Conservation (phyloP, 2,113 vertebrate species). For the Nothocercus nigrocapillus region DNA sequence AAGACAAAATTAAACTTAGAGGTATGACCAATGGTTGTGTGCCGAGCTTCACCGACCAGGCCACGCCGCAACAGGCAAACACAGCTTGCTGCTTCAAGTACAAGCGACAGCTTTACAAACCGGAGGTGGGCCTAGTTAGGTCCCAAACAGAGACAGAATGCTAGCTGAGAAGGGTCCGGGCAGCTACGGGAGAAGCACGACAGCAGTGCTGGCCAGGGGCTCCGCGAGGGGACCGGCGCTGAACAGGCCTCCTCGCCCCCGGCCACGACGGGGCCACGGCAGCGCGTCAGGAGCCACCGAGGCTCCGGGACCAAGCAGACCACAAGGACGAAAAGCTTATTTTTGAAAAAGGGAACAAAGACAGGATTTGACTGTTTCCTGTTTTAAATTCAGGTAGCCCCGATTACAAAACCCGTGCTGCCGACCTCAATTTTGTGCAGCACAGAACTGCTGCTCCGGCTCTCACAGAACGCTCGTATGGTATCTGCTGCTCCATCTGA, state of each 20-base stretch:
- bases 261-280: not conserved
- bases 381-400: not conserved
- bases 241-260: not conserved
- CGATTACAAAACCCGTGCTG: not conserved
- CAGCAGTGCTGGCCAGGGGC: not conserved
- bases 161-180: not conserved
- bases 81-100: not conserved
- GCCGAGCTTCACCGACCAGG: not conserved
- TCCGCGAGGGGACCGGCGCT: not conserved
- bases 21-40: not conserved
- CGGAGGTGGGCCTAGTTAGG: not conserved
- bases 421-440: slow-evolving; percentile 35
- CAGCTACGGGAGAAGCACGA: not conserved
- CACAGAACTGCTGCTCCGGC: not conserved
- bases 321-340: not conserved
- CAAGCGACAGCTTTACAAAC: not conserved
- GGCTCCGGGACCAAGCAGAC: not conserved
- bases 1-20: not conserved
- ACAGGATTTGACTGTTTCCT: not conserved
- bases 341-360: not conserved
- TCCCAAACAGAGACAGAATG: not conserved
- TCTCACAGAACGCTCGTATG: not conserved
- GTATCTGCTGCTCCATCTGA: slow-evolving; percentile 21
- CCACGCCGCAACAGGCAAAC: not conserved
- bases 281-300: not conserved